Conservation (phyloP, 2,797 vertebrate species). For the Urocyon cinereoargenteus region DNA sequence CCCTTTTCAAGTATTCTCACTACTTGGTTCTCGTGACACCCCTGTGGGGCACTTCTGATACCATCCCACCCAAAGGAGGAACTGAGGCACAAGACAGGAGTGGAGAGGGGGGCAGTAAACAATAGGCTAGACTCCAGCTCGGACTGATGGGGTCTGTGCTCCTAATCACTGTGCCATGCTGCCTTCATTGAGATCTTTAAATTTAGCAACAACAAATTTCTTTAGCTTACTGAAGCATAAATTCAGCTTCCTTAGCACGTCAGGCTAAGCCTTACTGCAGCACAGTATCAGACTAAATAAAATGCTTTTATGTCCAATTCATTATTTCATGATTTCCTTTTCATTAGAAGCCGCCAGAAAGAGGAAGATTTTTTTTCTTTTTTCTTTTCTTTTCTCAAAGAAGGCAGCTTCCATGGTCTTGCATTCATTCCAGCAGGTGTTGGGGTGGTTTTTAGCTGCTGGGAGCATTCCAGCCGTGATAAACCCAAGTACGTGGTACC, state of each 20-base stretch:
- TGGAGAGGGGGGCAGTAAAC: accelerated
- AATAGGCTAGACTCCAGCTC: not conserved
- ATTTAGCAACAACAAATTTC: not conserved
- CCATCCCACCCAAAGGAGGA: not conserved
- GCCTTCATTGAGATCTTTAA: not conserved
- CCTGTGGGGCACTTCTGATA: not conserved
- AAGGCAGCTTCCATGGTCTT: not conserved
- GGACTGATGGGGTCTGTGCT: no score
- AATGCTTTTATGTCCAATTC: not conserved
- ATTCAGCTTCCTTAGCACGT: not conserved
- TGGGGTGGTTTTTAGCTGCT: not conserved
- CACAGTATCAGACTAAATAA: not conserved
- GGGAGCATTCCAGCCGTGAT: not conserved
- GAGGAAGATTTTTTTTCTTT: not conserved
- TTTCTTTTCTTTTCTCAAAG: not conserved
- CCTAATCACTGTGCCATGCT: not conserved
- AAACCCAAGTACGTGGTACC: not conserved
- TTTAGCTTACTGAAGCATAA: not conserved
- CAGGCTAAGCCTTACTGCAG: not conserved
- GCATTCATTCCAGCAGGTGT: not conserved
- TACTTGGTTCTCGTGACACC: not conserved
- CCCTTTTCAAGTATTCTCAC: not conserved
- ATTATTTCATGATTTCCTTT: not conserved
- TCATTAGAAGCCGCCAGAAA: not conserved
- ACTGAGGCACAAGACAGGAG: not conserved